Conservation (phyloP, 2,797 vertebrate species). For the Tachyglossus aculeatus region DNA sequence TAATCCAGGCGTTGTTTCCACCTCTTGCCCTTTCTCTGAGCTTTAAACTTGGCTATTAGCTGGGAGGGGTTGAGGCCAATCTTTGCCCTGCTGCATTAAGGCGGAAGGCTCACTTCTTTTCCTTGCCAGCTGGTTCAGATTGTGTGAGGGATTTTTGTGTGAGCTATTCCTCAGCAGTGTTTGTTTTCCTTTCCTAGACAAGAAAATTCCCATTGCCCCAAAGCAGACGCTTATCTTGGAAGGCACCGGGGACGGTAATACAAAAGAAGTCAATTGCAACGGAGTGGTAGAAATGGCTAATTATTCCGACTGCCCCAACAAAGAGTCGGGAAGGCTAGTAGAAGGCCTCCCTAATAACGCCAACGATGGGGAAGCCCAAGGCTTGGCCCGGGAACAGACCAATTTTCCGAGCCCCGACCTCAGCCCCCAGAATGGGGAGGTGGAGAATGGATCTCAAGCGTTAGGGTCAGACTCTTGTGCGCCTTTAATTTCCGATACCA, state of each 20-base stretch:
- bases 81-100: constrained; percentile 20
- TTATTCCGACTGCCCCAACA: constrained; percentile 54
- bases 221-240: constrained; percentile 68
- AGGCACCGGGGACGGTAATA: constrained; percentile 51
- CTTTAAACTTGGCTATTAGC: constrained; percentile 7
- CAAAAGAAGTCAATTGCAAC: constrained; percentile 82
- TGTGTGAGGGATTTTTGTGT: constrained; percentile 17
- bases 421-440: constrained; percentile 60
- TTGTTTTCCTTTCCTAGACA: constrained; percentile 59
- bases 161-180: neutral
- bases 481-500: constrained; percentile 63
- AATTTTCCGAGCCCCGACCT: constrained; percentile 38
- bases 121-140: constrained; percentile 1
- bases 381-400: constrained; percentile 50
- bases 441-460: constrained; percentile 58
- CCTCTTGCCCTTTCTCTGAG: too few relatives aligned
- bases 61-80: constrained; percentile 26
- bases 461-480: constrained; percentile 61
- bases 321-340: constrained; percentile 61
- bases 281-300: constrained; percentile 69
- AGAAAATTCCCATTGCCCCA: constrained; percentile 62
- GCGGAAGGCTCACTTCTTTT: constrained; percentile 12
- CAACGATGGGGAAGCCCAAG: constrained; percentile 65
- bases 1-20: too few relatives aligned
- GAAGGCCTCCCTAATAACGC: constrained; percentile 77